A percentile compares a stretch with the other conserved stretches of the same genome.
phyloP scores from a whole-genome alignment of 2,797 vertebrate species.

The Chiroxiphia lanceolata region DNA sequence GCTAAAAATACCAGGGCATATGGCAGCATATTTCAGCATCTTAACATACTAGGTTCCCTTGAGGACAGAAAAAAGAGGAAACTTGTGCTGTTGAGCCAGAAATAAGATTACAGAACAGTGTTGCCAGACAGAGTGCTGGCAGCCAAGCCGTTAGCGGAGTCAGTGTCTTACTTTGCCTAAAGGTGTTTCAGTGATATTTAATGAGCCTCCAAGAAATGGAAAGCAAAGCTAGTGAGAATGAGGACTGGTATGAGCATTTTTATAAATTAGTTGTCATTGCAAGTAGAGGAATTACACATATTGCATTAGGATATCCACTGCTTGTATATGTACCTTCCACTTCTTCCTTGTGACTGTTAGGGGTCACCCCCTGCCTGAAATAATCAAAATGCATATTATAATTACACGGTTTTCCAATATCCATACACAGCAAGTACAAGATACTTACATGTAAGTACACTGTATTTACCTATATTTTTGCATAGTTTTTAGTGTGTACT shows the following conservation, averaged over 20 bases:
- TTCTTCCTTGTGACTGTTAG: conserved; percentile 62
- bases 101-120: conserved; percentile 44
- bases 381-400: conserved; percentile 85
- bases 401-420: conserved; percentile 81
- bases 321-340: conserved; percentile 60
- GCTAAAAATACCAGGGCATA: conserved; percentile 64
- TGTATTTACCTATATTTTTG: conserved; percentile 84
- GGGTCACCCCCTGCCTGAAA: conserved; percentile 63
- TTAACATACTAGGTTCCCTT: conserved; percentile 56
- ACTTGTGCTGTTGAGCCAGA: conserved; percentile 53
- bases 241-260: conserved; percentile 14
- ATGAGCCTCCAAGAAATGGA: conserved; percentile 34
- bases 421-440: conserved; percentile 83
- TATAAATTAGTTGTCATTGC: conserved; percentile 61
- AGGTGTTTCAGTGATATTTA: conserved; percentile 22
- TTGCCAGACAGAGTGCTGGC: conserved; percentile 45
- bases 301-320: conserved; percentile 74
- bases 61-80: conserved; percentile 59
- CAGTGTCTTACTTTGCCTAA: conserved; percentile 35
- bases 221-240: conserved; percentile 42
- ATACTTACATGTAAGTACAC: conserved; percentile 84
- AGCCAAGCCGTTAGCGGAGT: conserved; percentile 50
- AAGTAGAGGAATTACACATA: conserved; percentile 73
- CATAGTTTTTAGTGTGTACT: conserved; percentile 86
- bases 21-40: conserved; percentile 64